These are phyloP conservation scores for Pachymerium ferrugineum DNA, from an alignment of 2,888 invertebrate species.

Conservation along the genomic window DNA sequence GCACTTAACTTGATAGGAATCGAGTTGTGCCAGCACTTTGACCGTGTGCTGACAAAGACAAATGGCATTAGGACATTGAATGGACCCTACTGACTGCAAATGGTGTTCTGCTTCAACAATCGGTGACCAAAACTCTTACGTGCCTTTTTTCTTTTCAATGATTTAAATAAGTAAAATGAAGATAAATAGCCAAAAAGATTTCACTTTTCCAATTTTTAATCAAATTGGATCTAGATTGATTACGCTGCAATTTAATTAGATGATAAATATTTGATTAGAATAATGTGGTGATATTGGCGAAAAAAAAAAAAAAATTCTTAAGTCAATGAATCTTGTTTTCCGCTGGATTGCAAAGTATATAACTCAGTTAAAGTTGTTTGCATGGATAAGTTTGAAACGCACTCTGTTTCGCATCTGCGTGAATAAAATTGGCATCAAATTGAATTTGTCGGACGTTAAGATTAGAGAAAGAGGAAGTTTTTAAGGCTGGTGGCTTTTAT, in stretches of 20 bases:
- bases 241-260: background rate
- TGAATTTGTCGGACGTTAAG: no score
- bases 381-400: background rate
- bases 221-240: background rate
- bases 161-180: background rate
- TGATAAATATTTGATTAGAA: slow-evolving; percentile 20
- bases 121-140: background rate
- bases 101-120: slow-evolving; percentile 19
- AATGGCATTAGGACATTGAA: slow-evolving; percentile 25
- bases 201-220: background rate
- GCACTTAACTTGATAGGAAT: slow-evolving; percentile 27
- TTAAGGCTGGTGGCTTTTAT: no score
- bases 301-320: background rate
- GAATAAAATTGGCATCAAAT: no score
- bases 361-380: background rate
- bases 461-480: no score
- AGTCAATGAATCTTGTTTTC: background rate
- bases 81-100: slow-evolving; percentile 22
- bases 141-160: background rate
- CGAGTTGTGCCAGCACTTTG: slow-evolving; percentile 24
- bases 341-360: background rate
- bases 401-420: no score
- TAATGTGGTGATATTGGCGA: background rate
- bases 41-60: slow-evolving; percentile 27
- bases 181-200: background rate